A percentile compares a stretch with the other conserved stretches of the same genome.
Conservation (phyloP, 2,888 invertebrate species). For the Amaurobius ferox region DNA sequence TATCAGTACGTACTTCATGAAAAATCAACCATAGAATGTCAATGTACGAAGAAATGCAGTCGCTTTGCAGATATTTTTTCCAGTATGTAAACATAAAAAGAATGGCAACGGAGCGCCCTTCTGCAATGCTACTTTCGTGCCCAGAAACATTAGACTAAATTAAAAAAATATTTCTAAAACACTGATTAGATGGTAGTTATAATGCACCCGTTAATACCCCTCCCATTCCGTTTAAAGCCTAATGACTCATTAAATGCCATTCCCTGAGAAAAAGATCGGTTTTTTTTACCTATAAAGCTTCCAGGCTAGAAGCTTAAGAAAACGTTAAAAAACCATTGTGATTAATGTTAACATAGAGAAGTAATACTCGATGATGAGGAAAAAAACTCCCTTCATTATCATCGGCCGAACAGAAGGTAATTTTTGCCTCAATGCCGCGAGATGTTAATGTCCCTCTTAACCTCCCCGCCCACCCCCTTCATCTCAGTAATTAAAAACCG, state of each 20-base stretch:
- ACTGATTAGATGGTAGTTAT: conserved; percentile 39
- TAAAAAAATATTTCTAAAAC: conserved; percentile 35
- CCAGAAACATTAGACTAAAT: conserved; percentile 28
- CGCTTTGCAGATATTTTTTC: too few relatives aligned
- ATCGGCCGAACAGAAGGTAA: conserved; percentile 46
- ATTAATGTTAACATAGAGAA: conserved; percentile 35
- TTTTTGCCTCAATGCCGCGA: conserved; percentile 59
- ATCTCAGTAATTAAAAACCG: conserved; percentile 59
- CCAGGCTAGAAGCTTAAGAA: not conserved
- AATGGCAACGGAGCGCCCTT: too few relatives aligned
- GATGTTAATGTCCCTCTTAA: conserved; percentile 57
- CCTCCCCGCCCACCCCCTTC: not conserved
- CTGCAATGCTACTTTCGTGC: conserved; percentile 31
- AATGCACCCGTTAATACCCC: conserved; percentile 28
- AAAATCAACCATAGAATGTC: too few relatives aligned
- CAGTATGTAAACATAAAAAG: too few relatives aligned
- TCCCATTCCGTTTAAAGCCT: conserved; percentile 48
- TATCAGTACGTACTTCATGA: too few relatives aligned
- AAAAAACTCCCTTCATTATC: conserved; percentile 50
- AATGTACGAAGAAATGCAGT: too few relatives aligned
- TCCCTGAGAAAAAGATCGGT: not conserved
- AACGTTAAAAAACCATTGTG: conserved; percentile 43
- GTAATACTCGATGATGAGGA: conserved; percentile 40
- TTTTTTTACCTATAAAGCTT: conserved; percentile 27
- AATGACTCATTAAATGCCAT: conserved; percentile 50